Conservation (phyloP, 2,888 invertebrate species). For the Tenthredo amoena region DNA sequence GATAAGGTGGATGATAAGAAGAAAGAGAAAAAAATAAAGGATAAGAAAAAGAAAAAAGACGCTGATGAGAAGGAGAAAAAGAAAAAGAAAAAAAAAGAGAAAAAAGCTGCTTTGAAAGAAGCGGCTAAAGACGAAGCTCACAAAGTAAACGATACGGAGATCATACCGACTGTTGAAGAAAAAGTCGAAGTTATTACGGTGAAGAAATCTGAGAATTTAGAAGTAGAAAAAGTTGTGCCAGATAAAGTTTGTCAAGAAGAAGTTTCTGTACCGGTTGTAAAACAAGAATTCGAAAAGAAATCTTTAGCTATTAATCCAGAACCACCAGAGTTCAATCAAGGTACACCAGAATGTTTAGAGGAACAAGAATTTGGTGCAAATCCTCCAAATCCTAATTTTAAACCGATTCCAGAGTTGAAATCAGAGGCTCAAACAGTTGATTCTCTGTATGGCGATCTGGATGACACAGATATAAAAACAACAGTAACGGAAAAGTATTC, state of each 20-base stretch:
- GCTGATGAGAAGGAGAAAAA: constrained; percentile 81
- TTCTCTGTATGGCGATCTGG: constrained; percentile 74
- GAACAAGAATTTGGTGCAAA: constrained; percentile 70
- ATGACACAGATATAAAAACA: constrained; percentile 72
- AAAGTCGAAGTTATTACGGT: neutral
- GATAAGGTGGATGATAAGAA: constrained; percentile 78
- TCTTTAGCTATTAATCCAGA: constrained; percentile 74
- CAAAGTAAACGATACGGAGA: constrained; percentile 53
- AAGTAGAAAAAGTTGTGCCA: constrained; percentile 34
- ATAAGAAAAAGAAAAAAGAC: constrained; percentile 77
- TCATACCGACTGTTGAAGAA: constrained; percentile 15
- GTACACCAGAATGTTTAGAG: constrained; percentile 52
- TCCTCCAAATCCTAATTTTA: constrained; percentile 75
- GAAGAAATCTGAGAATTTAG: neutral
- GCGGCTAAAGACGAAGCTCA: constrained; percentile 58
- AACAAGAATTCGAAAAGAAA: constrained; percentile 72
- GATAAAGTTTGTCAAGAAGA: constrained; percentile 2
- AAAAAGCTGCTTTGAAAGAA: constrained; percentile 73
- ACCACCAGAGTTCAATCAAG: constrained; percentile 69
- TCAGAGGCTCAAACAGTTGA: constrained; percentile 71
- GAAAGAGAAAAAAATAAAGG: constrained; percentile 80
- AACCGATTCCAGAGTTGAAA: constrained; percentile 72
- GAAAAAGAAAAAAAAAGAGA: constrained; percentile 76
- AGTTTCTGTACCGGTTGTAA: constrained; percentile 51
- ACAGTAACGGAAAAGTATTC: constrained; percentile 70